These are phyloP conservation scores for Lipotes vexillifer DNA, from an alignment of 2,113 vertebrate species.

Conservation along the genomic window DNA sequence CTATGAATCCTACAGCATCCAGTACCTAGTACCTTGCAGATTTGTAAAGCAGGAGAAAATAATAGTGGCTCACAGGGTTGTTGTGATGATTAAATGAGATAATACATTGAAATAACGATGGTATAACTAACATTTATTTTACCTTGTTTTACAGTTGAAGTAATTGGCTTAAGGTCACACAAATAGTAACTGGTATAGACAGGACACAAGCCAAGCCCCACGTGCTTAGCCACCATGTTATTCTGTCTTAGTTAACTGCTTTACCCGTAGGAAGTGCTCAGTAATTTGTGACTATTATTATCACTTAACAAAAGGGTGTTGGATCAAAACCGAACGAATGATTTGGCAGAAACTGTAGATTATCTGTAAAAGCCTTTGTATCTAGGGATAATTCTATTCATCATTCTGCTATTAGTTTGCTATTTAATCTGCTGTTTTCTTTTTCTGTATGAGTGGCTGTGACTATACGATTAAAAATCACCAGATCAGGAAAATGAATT, in stretches of 20 bases:
- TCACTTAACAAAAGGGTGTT: constrained; percentile 25
- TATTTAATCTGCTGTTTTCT: constrained; percentile 65
- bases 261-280: neutral
- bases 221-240: neutral
- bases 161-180: neutral
- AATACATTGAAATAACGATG: neutral
- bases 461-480: constrained; percentile 65
- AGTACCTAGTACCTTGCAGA: neutral
- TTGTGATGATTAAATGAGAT: neutral
- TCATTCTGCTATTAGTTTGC: constrained; percentile 56
- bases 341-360: constrained; percentile 32
- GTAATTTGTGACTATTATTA: constrained; percentile 8
- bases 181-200: neutral
- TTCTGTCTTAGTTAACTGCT: neutral
- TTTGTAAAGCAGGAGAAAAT: neutral
- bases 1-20: neutral
- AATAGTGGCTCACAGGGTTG: neutral
- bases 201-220: neutral
- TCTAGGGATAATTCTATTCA: constrained; percentile 42
- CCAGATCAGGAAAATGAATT: constrained; percentile 64
- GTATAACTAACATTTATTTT: neutral
- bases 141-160: constrained; percentile 8
- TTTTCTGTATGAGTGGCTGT: constrained; percentile 58
- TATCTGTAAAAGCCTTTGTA: constrained; percentile 11
- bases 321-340: constrained; percentile 34